phyloP scores from a whole-genome alignment of 2,113 vertebrate species.

The Macquaria australasica region DNA sequence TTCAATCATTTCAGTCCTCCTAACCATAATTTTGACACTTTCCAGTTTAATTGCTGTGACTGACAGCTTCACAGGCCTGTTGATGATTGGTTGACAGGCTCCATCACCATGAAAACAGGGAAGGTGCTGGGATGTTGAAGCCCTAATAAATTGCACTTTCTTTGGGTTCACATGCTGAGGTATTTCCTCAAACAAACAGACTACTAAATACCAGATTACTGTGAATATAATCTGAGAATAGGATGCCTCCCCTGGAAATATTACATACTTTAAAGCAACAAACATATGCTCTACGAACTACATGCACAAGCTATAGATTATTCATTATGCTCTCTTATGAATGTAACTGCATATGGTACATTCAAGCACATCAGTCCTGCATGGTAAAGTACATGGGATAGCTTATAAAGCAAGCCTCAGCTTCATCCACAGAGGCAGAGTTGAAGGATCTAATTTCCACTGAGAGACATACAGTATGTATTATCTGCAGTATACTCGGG shows the following conservation, averaged over 20 bases:
- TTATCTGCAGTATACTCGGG: conserved; percentile 3
- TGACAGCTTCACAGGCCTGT: neutral
- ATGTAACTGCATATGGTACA: conserved; percentile 34
- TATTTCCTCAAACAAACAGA: neutral
- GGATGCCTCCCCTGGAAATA: neutral
- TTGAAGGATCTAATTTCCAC: neutral
- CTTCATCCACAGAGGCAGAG: neutral
- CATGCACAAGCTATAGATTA: conserved; percentile 50
- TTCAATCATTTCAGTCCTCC: neutral
- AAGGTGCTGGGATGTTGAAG: neutral
- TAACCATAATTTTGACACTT: neutral
- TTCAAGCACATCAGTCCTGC: conserved; percentile 36
- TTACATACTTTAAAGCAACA: neutral
- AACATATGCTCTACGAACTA: conserved; percentile 37
- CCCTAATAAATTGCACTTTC: neutral
- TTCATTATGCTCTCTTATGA: conserved; percentile 50
- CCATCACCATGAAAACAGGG: neutral
- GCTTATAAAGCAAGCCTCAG: neutral
- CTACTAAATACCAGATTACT: neutral
- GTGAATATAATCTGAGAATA: neutral
- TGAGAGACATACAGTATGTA: conserved; percentile 2
- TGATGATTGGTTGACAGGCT: conserved; percentile 3
- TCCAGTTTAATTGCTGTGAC: neutral
- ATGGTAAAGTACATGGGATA: neutral
- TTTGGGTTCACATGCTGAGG: neutral